Base-by-base conservation (phyloP, 2,797 vertebrate genomes). In the Euthynnus affinis region DNA sequence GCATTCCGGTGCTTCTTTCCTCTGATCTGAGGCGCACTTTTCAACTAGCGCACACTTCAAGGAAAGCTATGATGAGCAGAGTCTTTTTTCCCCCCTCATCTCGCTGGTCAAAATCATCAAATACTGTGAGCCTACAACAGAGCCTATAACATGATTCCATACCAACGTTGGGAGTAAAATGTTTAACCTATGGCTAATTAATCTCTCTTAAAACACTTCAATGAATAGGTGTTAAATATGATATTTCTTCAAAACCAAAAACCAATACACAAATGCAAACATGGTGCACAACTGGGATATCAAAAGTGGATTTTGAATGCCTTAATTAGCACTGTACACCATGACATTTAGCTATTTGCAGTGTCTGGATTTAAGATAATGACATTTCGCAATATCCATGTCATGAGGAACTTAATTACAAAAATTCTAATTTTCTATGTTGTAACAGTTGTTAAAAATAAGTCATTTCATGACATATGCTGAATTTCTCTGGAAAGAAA, bases 121-220 rank as follows among this genome's bases (percentile, higher is more conserved):
- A 79, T 59, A 55, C 48, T 48, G 20, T 8, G 15, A 65, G 62
- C 27, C 27, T 29, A 29, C 5, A 29, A 29, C 5, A 29, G 27
- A 29, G 55, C 1, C 23, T 6, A 44, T 46, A 60, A 77, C 32
- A 29, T 6, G 70, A 32, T 37, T 27, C 18, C 6, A 7, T 37
- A 13, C 9, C 67, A 66, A 49, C 40, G 18, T 67, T 67, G 46
- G 60, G 60, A 23, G 78, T 51, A 83, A 62, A 73, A 63, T 67
- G 34, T 59, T 81, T 20, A 72, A 74, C 61, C 88, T 85, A 86
- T 88, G 87, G 85, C 78, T 91, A 85, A 90, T 90, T 88, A 87
- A 87, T 82, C 66, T 82, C 61, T 32, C 1, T 32, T 32, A 32
- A 32, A 87, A 81, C 75, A 79, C 67, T 78, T 67, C 62, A 89